Evolutionary conservation across 2,113 vertebrate species (phyloP).

Genomic region (Daboia siamensis): DNA sequence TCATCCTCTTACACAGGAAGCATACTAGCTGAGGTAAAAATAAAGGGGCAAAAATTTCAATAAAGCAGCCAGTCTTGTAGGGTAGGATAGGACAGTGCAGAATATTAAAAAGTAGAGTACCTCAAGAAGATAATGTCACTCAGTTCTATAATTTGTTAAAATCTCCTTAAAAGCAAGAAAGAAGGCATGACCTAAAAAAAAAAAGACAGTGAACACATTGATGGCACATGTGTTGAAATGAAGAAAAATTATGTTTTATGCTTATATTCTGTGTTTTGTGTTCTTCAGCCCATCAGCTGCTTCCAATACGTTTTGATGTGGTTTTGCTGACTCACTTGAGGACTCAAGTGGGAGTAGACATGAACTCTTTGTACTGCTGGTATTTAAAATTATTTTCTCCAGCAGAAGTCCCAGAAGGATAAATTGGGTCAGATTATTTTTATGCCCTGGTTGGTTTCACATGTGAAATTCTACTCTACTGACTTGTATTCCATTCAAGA

Average conservation of each 20-base stretch:
- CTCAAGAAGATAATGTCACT: neutral
- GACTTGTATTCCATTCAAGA: neutral
- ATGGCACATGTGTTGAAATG: neutral
- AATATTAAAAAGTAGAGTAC: neutral
- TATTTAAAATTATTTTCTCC: slow-evolving; percentile 6
- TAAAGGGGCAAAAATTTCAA: neutral
- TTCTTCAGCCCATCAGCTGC: slow-evolving; percentile 14
- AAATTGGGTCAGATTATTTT: neutral
- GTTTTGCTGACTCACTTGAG: slow-evolving; percentile 24
- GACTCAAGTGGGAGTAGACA: slow-evolving; percentile 23
- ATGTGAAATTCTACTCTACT: neutral
- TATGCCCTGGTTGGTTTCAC: neutral
- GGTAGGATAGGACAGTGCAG: neutral
- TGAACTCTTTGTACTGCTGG: slow-evolving; percentile 13
- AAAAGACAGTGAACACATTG: neutral
- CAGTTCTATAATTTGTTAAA: neutral
- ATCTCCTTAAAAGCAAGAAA: neutral
- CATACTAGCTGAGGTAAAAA: neutral
- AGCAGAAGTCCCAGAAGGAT: neutral
- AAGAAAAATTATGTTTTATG: slow-evolving; percentile 15
- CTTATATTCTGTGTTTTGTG: neutral
- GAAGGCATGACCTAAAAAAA: neutral
- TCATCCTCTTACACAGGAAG: neutral
- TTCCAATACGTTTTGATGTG: slow-evolving; percentile 25
- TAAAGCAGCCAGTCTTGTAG: neutral